A percentile compares a stretch with the other conserved stretches of the same genome.
phyloP scores from a whole-genome alignment of 2,113 vertebrate species.

The Pseudois nayaur region DNA sequence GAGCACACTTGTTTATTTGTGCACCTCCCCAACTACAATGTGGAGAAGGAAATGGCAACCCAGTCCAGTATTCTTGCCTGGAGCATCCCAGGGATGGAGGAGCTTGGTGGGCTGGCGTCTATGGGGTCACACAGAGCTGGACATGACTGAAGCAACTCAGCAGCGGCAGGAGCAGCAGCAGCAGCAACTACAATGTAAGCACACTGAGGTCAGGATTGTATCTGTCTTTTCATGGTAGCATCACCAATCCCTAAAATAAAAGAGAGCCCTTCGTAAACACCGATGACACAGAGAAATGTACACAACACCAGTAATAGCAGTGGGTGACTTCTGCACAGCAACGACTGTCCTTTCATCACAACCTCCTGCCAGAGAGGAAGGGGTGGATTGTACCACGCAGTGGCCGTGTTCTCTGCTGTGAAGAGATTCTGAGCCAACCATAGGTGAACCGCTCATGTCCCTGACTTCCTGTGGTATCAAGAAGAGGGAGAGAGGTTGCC shows the following conservation, averaged over 20 bases:
- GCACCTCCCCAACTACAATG: neutral
- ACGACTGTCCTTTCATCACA: neutral
- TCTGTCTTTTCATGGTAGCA: neutral
- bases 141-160: neutral
- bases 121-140: neutral
- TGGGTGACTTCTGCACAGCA: neutral
- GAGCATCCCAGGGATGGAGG: neutral
- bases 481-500: neutral
- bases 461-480: neutral
- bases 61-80: neutral
- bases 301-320: neutral
- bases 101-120: neutral
- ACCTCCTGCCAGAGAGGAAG: neutral
- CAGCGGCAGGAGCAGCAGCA: no score
- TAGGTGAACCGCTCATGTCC: neutral
- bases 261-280: neutral
- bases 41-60: neutral
- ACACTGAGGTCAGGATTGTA: neutral
- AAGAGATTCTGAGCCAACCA: neutral
- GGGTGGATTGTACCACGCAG: accelerated
- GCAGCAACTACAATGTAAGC: neutral
- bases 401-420: accelerated
- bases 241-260: neutral
- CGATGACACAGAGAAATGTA: neutral
- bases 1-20: neutral